Evolutionary conservation across 2,113 vertebrate genomes (phyloP).

Genomic region (Potamarius usumacintae): DNA sequence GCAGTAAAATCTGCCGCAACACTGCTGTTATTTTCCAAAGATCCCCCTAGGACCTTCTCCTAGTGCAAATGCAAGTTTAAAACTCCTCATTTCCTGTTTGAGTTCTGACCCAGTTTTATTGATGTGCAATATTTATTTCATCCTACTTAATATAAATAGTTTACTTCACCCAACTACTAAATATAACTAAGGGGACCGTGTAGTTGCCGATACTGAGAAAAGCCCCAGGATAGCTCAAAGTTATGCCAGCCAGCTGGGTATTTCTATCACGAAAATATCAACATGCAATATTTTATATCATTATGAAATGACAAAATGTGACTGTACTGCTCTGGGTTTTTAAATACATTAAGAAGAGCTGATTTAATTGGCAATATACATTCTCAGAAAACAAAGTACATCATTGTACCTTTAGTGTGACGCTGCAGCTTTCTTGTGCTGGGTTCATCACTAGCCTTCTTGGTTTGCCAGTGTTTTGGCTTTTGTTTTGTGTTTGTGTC

Average conservation of each 20-base stretch:
- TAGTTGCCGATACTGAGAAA: too few relatives aligned
- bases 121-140: not conserved
- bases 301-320: not conserved
- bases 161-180: too few relatives aligned
- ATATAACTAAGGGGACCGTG: not conserved
- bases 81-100: not conserved
- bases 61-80: not conserved
- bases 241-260: not conserved
- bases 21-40: not conserved
- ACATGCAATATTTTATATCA: not conserved
- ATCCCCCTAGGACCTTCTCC: not conserved
- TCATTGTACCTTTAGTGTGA: too few relatives aligned
- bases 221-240: too few relatives aligned
- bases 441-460: too few relatives aligned
- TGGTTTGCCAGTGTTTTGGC: too few relatives aligned
- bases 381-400: too few relatives aligned
- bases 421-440: too few relatives aligned
- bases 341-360: not conserved
- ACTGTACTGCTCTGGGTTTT: not conserved
- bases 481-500: too few relatives aligned
- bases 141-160: not conserved
- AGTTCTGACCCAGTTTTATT: not conserved
- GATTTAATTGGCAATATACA: not conserved
- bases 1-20: not conserved
- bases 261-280: not conserved